phyloP scores from a whole-genome alignment of 64 coral and sea anemone species.

The Montipora efflorescens region DNA sequence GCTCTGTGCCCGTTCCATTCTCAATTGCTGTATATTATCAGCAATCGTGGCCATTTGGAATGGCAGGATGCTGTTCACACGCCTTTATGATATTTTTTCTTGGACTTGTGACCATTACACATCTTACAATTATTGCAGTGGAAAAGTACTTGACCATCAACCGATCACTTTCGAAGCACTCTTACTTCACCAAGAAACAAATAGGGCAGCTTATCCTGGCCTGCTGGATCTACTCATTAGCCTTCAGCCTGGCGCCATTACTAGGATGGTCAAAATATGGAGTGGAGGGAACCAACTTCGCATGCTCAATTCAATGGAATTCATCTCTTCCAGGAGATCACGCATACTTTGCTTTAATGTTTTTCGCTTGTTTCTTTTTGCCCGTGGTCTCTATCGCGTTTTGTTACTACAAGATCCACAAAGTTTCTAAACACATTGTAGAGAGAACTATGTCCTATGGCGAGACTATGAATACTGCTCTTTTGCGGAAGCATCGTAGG shows the following conservation, averaged over 20 bases:
- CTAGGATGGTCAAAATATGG: slow-evolving; percentile 52
- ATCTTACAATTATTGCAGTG: slow-evolving; percentile 40
- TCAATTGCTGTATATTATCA: neutral
- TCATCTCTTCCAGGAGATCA: slow-evolving; percentile 2
- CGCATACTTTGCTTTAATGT: slow-evolving; percentile 39
- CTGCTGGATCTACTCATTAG: slow-evolving; percentile 39
- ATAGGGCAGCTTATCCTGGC: neutral
- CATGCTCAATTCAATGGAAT: slow-evolving; percentile 33
- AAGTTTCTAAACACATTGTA: slow-evolving; percentile 26
- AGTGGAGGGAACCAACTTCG: neutral
- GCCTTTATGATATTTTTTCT: slow-evolving; percentile 62
- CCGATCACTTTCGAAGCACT: slow-evolving; percentile 21
- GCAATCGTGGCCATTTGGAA: slow-evolving; percentile 30
- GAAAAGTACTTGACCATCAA: slow-evolving; percentile 67
- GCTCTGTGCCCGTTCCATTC: slow-evolving; percentile 44
- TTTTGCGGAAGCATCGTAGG: neutral
- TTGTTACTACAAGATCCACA: slow-evolving; percentile 51
- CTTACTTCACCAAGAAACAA: slow-evolving; percentile 20
- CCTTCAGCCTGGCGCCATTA: slow-evolving; percentile 28
- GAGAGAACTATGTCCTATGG: neutral
- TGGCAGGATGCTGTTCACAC: slow-evolving; percentile 34
- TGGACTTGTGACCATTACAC: slow-evolving; percentile 32
- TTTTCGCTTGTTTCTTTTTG: slow-evolving; percentile 39
- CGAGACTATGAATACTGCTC: neutral
- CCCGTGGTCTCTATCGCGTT: slow-evolving; percentile 21